Base-by-base conservation (phyloP, 1,140 invertebrate genomes). In the Drosophila ogumai region DNA sequence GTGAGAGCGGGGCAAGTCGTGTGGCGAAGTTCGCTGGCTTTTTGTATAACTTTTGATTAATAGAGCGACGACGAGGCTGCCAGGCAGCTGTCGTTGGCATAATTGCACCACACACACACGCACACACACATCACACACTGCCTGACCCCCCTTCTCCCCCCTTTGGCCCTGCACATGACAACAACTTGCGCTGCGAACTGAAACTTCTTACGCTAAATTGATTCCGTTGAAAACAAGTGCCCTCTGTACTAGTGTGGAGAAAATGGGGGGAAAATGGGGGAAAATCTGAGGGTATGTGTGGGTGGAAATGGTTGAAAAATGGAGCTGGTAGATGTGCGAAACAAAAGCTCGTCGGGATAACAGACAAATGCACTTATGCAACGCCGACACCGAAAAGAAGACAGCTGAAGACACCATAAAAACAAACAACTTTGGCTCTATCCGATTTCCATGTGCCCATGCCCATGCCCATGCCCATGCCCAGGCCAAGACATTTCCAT, bases 41-140 rank as follows among this genome's bases (percentile, higher is more conserved):
- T 87, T 81, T 84, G 80, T 88, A 88, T 80, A 87, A 87, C 84
- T 88, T 87, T 87, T 87, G 84, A 88, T 88, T 87, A 87, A 87
- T 87, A 87, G 84, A 88, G 76, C 71, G 68, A 67, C 60, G 80
- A 55, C 63, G 63, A 55, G 64, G 44, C 63, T 71, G 74, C 52
- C 64, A 69, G 73, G 74, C 75, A 66, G 81, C 75, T 64, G 78
- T 58, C 66, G 75, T 75, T 69, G 78, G 65, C 84, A 87, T 87
- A 87, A 87, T 87, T 87, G 84, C 84, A 65, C 76, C 85, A 72
- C 84, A 87, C 54, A 66, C 54, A 73, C 31, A 55, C 41, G 40
- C 46, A 31, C n/a, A 12, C 67, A 28, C 31, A 17, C n/a, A 13
- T n/a, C n/a, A 3, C 36, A 31, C 34, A 47, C 19, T 13, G 10